Evolutionary conservation across 2,113 vertebrate species (phyloP).

Genomic region (Paedocypris sp.): DNA sequence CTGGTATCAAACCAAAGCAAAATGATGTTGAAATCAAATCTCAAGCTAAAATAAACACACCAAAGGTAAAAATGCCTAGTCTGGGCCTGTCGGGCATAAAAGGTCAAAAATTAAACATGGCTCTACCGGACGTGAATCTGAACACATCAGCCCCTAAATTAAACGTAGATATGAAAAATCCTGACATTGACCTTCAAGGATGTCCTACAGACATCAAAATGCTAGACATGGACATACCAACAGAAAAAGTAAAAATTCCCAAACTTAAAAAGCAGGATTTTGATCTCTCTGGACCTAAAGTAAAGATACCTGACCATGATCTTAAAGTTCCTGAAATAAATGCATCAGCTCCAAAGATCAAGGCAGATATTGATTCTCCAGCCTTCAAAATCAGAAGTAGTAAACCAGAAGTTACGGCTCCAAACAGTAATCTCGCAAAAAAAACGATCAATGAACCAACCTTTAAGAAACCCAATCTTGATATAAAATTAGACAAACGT

Average conservation of each 20-base stretch:
- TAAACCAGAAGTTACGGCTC: conserved; percentile 1
- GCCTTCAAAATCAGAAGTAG: not conserved
- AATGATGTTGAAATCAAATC: no score
- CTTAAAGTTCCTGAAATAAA: not conserved
- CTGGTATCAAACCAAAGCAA: conserved; percentile 24
- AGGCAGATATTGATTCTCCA: conserved; percentile 34
- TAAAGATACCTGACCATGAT: not conserved
- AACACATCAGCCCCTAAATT: conserved; percentile 26
- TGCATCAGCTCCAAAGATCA: conserved; percentile 37
- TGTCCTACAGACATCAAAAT: conserved; percentile 26
- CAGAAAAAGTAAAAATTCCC: conserved; percentile 21
- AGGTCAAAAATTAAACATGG: conserved; percentile 7
- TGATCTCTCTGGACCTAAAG: conserved; percentile 24
- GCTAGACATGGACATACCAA: conserved; percentile 36
- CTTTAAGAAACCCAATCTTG: not conserved
- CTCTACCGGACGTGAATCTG: conserved; percentile 13
- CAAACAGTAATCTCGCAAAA: conserved; percentile 25
- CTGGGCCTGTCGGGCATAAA: not conserved
- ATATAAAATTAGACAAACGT: no score
- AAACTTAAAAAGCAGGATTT: conserved; percentile 31
- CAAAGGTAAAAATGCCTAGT: conserved; percentile 28
- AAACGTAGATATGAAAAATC: conserved; percentile 28
- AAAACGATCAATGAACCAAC: not conserved
- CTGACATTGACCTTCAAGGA: conserved; percentile 23
- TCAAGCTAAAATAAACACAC: no score